Evolutionary conservation across 2,113 vertebrate species (phyloP), one percentile per base, ranked within the genome.

Genomic region (Podarcis cretensis): DNA sequence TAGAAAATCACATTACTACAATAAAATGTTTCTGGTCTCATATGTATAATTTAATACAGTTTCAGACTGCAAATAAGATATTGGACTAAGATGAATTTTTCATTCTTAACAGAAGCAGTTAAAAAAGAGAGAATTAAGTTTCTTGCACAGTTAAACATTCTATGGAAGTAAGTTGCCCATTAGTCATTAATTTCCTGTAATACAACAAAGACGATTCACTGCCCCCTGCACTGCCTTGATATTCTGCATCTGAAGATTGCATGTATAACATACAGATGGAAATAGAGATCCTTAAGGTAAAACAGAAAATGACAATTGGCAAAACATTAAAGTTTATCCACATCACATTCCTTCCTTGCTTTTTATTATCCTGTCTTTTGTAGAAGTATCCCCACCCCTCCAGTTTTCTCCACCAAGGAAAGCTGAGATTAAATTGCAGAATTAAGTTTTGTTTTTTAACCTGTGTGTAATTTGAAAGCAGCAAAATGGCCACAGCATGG

Each of bases 321-420:
- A 87, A 81, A 92, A 95, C 96, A 97, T 97, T 96, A 97, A 97
- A 96, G 94, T 95, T 96, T 94, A 94, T 68, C 74, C 92, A 95
- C 91, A 93, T 96, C 96, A 94, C 90, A 92, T 89, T 96, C 86
- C 92, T 97, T 95, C 94, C 93, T 94, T 93, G 43, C 71, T 87
- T 96, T 97, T 97, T 97, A 96, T 96, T 94, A 90, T 96, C 93
- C 95, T 92, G 87, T 94, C 87, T 95, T 95, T 95, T 95, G 95
- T 94, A 90, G 88, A 89, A 57, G 71, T 2, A 21, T 30, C 74
- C 86, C 87, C 59, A 63, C 59, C 79, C 90, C 74, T 86, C 89
- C 88, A 20, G 13, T 25, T 40, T 68, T 48, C 65, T 95, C 79
- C 78, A 65, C 92, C 48, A 93, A 71, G 89, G 92, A 95, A 94